Conservation (phyloP, 2,888 invertebrate species). For the Lottia scabra region DNA sequence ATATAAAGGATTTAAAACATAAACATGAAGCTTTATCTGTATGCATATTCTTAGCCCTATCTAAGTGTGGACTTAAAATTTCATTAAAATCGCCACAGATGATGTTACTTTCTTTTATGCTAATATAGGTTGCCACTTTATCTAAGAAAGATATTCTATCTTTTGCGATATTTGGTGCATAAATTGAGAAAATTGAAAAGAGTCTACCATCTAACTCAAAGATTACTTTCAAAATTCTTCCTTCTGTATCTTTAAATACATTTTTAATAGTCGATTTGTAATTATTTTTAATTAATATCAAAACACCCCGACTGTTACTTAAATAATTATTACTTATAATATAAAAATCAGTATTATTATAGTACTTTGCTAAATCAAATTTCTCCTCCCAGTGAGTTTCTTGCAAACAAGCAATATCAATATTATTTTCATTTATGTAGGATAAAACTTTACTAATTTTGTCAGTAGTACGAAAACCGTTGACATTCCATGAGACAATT, state of each 20-base stretch:
- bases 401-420: too few relatives aligned
- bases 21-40: not conserved
- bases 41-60: not conserved
- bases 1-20: not conserved
- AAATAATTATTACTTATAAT: too few relatives aligned
- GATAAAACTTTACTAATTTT: too few relatives aligned
- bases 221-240: not conserved
- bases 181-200: not conserved
- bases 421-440: too few relatives aligned
- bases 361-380: too few relatives aligned
- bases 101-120: not conserved
- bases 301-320: not conserved
- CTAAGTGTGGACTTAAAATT: not conserved
- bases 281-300: not conserved
- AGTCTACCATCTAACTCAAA: not conserved
- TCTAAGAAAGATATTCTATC: not conserved
- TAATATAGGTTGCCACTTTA: not conserved
- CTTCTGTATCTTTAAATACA: not conserved
- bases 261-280: not conserved
- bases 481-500: too few relatives aligned
- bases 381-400: too few relatives aligned
- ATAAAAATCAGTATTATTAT: too few relatives aligned
- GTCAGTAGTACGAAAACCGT: too few relatives aligned
- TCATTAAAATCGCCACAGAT: too few relatives aligned
- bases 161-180: not conserved